Conservation (phyloP, 2,113 vertebrate species). For the Gymnobelideus leadbeateri region DNA sequence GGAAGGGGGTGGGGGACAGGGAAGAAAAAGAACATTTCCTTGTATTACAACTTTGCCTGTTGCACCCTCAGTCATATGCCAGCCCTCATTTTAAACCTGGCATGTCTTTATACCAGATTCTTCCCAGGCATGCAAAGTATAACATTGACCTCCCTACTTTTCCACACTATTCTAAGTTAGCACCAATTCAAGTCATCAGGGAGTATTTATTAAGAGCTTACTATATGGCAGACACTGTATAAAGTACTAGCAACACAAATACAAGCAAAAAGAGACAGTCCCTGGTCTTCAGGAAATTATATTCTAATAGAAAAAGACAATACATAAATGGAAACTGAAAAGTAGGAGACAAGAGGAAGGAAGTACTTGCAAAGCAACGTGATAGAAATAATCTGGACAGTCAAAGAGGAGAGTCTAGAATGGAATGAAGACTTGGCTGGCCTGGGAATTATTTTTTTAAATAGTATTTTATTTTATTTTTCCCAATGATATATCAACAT, state of each 20-base stretch:
- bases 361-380: no score
- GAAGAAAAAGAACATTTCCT: background rate
- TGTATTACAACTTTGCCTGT: background rate
- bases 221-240: background rate
- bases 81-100: background rate
- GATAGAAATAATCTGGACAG: no score
- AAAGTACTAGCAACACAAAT: background rate
- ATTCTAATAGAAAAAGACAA: no score
- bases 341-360: no score
- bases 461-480: no score
- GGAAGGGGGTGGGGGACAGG: no score
- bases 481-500: no score
- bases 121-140: background rate
- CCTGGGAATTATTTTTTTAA: no score
- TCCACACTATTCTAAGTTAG: background rate
- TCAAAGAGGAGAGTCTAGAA: no score
- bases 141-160: background rate
- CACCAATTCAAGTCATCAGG: background rate
- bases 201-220: background rate
- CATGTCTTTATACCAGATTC: background rate
- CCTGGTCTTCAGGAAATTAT: background rate
- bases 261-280: no score
- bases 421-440: no score
- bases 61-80: background rate
- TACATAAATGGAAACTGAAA: background rate